Evolutionary conservation across 2,888 invertebrate species (phyloP), one percentile per base, ranked within the genome.

Genomic region (Orthosia gothica): DNA sequence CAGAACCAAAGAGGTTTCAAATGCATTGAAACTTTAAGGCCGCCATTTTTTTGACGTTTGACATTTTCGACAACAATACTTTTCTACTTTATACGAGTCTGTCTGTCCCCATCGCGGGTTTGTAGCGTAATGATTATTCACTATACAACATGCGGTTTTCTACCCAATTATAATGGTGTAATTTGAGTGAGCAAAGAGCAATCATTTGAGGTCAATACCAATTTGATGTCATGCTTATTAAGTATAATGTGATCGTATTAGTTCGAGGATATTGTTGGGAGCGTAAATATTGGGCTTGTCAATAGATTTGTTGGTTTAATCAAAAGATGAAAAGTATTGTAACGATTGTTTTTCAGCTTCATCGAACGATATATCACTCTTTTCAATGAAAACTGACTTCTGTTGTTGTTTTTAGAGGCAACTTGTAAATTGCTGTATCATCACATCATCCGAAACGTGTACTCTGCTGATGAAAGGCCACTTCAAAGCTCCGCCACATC

Each of bases 121-220:
- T 79, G 84, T 81, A 82, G 82, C 78, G 90, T 91, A 92, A 92
- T 93, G 92, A 87, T 90, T 90, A 81, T 76, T 85, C 87, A 86
- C 85, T 87, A 85, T 87, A 85, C 82, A 78, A 79, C 76, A 80
- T 89, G 90, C 88, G 90, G 91, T 90, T 91, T 87, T 81, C 83
- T 88, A 88, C 82, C 87, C 91, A 92, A 93, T 92, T 92, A 91
- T 85, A 89, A 79, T 80, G 74, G 80, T 87, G 81, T 83, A 92
- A 92, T 91, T 92, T 92, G 89, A 87, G 84, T 89, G 88, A 88
- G 89, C 88, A 89, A 87, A 87, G 87, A 88, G 90, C 90, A 88
- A 79, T 87, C 81, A 87, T 88, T 87, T 88, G 85, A 84, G 88
- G 87, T 88, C 84, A 83, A 85, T 84, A 84, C 62, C 85, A 87